Percentiles rank a stretch among this genome's conserved stretches.
These are phyloP conservation scores for Pagrus major DNA, from an alignment of 2,113 vertebrate genomes.

Conservation along the genomic window DNA sequence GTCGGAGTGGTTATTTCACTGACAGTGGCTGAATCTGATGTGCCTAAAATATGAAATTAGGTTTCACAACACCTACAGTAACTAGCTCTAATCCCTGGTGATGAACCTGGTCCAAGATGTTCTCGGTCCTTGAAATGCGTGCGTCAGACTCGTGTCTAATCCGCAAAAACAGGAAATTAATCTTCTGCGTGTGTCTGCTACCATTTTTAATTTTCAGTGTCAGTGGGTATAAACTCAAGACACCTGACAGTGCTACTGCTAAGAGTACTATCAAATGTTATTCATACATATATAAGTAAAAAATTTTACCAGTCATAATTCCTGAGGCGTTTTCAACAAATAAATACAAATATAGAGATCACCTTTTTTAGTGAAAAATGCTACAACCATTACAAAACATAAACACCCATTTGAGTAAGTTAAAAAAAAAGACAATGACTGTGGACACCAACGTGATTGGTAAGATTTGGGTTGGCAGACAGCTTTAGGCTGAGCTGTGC, in stretches of 20 bases:
- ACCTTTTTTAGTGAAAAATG: constrained; percentile 6
- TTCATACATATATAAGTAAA: constrained; percentile 25
- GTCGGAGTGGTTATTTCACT: background rate
- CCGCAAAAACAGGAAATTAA: constrained; percentile 9
- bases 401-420: background rate
- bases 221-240: constrained; percentile 21
- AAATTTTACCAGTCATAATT: constrained; percentile 1
- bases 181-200: background rate
- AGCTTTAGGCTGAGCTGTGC: constrained; percentile 18
- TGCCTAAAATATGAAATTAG: constrained; percentile 22
- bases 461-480: constrained; percentile 30
- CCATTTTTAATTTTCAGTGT: constrained; percentile 25
- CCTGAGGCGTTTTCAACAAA: constrained; percentile 54
- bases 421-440: constrained; percentile 1
- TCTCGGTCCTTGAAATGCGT: constrained; percentile 21
- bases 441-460: background rate
- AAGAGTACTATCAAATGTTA: constrained; percentile 1
- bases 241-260: background rate
- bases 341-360: constrained; percentile 58
- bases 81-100: background rate
- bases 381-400: constrained; percentile 5
- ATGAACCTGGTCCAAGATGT: constrained; percentile 17
- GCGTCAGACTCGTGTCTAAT: constrained; percentile 12
- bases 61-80: background rate
- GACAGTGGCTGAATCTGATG: background rate